Base-by-base conservation (phyloP, 1,140 invertebrate species). In the Drosophila tsacasi region DNA sequence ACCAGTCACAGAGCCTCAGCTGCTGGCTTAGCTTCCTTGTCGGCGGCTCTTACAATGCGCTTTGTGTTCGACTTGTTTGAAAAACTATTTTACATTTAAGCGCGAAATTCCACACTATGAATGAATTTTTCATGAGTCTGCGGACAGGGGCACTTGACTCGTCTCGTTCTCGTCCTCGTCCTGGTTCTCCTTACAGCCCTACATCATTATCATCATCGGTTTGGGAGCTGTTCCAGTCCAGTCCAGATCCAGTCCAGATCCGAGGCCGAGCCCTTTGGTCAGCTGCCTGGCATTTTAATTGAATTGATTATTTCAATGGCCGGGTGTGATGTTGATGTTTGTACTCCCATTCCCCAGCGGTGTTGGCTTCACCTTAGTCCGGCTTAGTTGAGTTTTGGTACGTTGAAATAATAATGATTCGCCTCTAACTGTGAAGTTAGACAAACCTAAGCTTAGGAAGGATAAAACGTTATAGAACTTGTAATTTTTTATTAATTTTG, bases 51-150 rank as follows among this genome's bases (percentile, higher is more conserved):
- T 71, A 91, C 80, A 87, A 81, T 83, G 76, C 80, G 83, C 83
- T 91, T 91, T 91, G 87, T 87, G 75, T 87, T 91, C 73, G 87
- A 87, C 84, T 87, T 81, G 89, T 82, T 91, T 91, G 76, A 91
- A 91, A 91, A 91, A 91, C 84, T 91, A 91, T 85, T 91, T 91
- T 91, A 91, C 89, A 91, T 91, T 91, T 91, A 91, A 91, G 89
- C 89, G 89, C 89, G 89, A 91, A 91, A 91, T 91, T 91, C 89
- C 89, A 91, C 89, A 91, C 89, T 91, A 91, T 89, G 89, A 91
- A 91, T 91, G 89, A 91, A 91, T 91, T 91, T 91, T 91, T 91
- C 89, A 91, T 91, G 89, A 91, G 85, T 67, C 60, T 47, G 50
- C 44, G 60, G 61, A 46, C 62, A 59, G 63, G 60, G 60, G 66